These are phyloP conservation scores for Miichthys miiuy DNA, from an alignment of 2,797 vertebrate genomes.

Conservation along the genomic window DNA sequence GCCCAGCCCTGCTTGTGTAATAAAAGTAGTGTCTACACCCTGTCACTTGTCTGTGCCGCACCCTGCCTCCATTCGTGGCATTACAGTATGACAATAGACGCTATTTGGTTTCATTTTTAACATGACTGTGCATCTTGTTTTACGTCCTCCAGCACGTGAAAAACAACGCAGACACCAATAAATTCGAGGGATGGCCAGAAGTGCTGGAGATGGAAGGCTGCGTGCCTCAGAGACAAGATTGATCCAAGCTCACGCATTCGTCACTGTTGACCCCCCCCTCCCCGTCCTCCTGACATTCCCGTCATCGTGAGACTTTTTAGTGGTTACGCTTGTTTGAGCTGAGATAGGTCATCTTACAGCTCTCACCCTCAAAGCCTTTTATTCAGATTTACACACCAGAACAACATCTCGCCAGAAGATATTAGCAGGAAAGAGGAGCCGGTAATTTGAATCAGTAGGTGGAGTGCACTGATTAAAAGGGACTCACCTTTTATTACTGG, in stretches of 20 bases:
- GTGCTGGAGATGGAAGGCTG: conserved; percentile 99
- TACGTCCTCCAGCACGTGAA: conserved; percentile 91
- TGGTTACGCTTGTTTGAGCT: background rate
- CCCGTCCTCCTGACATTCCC: background rate
- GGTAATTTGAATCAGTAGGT: background rate
- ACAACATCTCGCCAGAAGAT: background rate
- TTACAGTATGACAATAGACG: too few species aligned
- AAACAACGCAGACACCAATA: conserved; percentile 96
- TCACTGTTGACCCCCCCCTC: too few species aligned
- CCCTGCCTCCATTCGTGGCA: background rate
- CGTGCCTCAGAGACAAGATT: conserved; percentile 91
- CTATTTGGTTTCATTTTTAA: background rate
- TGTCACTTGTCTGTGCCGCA: background rate
- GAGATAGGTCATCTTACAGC: background rate
- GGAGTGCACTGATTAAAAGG: conserved; percentile 28
- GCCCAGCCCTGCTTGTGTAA: background rate
- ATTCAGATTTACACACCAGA: background rate
- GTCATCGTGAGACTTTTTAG: background rate
- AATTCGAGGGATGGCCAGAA: conserved; percentile 99
- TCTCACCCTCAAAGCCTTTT: background rate
- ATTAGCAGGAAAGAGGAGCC: conserved; percentile 2
- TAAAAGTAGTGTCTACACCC: background rate
- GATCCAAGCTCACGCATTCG: conserved; percentile 34
- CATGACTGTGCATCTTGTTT: background rate
- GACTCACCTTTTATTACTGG: conserved; percentile 1